phyloP scores from a whole-genome alignment of 2,113 vertebrate species.

The Phainopepla nitens region DNA sequence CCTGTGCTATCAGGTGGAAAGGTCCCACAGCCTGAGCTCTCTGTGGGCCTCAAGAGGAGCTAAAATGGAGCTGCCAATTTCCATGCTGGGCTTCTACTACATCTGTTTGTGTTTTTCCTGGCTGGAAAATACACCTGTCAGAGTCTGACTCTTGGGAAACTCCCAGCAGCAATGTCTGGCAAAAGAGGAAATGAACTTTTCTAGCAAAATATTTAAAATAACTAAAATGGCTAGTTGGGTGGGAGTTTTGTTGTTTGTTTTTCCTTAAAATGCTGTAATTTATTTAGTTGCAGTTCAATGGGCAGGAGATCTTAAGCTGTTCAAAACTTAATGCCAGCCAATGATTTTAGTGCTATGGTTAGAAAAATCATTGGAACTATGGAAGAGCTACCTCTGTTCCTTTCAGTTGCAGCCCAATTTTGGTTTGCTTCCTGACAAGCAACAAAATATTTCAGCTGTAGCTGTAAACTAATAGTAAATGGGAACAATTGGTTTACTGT shows the following conservation, averaged over 20 bases:
- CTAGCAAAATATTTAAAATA: not conserved
- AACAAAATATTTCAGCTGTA: not conserved
- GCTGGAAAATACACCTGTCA: not conserved
- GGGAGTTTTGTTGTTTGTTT: not conserved
- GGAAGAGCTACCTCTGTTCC: not conserved
- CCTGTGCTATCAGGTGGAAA: not conserved
- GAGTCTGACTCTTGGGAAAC: not conserved
- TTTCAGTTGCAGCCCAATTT: not conserved
- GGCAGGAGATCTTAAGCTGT: not conserved
- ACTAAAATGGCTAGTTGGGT: not conserved
- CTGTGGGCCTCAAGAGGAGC: not conserved
- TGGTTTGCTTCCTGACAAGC: not conserved
- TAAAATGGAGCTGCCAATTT: not conserved
- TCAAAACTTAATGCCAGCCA: not conserved
- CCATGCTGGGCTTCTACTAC: not conserved
- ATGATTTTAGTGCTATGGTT: not conserved
- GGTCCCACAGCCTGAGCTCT: not conserved
- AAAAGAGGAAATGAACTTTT: not conserved
- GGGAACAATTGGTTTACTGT: not conserved
- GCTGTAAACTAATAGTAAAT: not conserved
- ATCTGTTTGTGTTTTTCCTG: not conserved
- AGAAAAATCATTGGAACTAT: not conserved
- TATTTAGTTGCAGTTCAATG: not conserved
- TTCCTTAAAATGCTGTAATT: not conserved
- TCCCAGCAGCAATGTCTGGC: not conserved